Conservation (phyloP, 2,888 invertebrate species). For the Unio delphinus region DNA sequence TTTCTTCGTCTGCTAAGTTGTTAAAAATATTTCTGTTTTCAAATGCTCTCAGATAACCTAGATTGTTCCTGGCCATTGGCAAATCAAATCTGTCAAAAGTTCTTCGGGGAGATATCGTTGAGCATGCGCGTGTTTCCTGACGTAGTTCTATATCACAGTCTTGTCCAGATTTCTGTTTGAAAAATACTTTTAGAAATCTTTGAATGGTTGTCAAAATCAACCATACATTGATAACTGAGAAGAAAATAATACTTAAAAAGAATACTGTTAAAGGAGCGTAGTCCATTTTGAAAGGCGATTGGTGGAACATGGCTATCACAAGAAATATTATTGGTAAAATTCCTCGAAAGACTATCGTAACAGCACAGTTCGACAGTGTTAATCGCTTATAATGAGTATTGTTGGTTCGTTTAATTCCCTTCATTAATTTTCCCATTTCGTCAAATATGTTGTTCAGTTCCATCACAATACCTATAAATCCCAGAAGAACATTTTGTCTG, state of each 20-base stretch:
- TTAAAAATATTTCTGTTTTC: slow-evolving; percentile 48
- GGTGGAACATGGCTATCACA: slow-evolving; percentile 40
- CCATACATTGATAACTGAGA: slow-evolving; percentile 53
- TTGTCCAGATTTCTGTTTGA: slow-evolving; percentile 8
- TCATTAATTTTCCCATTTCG: slow-evolving; percentile 34
- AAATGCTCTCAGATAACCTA: slow-evolving; percentile 39
- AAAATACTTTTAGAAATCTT: slow-evolving; percentile 31
- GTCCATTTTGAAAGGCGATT: slow-evolving; percentile 46
- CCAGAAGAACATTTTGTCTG: slow-evolving; percentile 40
- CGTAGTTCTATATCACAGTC: too few relatives aligned
- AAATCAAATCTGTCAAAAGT: slow-evolving; percentile 6
- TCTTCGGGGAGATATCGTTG: slow-evolving; percentile 4
- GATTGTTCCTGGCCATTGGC: slow-evolving; percentile 38
- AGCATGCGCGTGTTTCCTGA: slow-evolving; percentile 7
- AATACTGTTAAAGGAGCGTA: slow-evolving; percentile 43
- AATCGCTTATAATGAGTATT: slow-evolving; percentile 31
- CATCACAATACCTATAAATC: slow-evolving; percentile 40
- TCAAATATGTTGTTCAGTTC: slow-evolving; percentile 41
- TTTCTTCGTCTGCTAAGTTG: slow-evolving; percentile 29
- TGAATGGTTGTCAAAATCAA: slow-evolving; percentile 39
- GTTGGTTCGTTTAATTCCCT: slow-evolving; percentile 25
- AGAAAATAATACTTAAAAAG: slow-evolving; percentile 49
- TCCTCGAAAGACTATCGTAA: slow-evolving; percentile 39
- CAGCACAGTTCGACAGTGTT: slow-evolving; percentile 28
- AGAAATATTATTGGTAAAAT: slow-evolving; percentile 45